Evolutionary conservation across 2,888 invertebrate genomes (phyloP), one percentile per base, ranked within the genome.

Genomic region (Cryptops parisi): DNA sequence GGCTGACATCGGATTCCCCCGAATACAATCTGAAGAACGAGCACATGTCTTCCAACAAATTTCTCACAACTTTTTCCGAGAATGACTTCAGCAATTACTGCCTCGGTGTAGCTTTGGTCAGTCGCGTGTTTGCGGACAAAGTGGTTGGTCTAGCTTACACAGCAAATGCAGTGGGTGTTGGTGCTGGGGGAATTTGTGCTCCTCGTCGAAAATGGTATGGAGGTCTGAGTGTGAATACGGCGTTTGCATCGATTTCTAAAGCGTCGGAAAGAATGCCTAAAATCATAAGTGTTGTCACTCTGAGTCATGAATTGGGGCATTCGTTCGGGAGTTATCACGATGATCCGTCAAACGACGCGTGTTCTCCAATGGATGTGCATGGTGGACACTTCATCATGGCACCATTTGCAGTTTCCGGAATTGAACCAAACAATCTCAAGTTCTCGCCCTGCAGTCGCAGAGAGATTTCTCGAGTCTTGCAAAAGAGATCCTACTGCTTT

Each of bases 291-390:
- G 15, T 54, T 6, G 27, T 58, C 9, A 51, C 57, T 25, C 12
- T 58, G 6, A 25, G 55, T 6, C 58, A 58, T 24, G 58, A 58
- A 38, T 22, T 58, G 12, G 58, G 55, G 0, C 58, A 58, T n/a
- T 44, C 49, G 9, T 58, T 58, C 40, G 58, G 58, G 6, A 58
- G 58, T 23, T 39, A 40, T 17, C 58, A 58, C n/a, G 58, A 58
- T 53, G 5, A 5, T 5, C 38, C 39, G 4, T 3, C 9, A 5
- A 17, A 27, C 17, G 44, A 55, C 12, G 23, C 47, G 15, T 22
- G 24, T 17, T 54, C 56, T 6, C 47, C 53, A 17, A 53, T 54
- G 6, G 54, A 52, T 2, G 48, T 41, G 1, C 22, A 27, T 1
- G 50, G 40, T 5, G 58, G 58, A 1, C 25, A 43, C 12, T 58